Conservation (phyloP, 1,140 invertebrate genomes). For the Orchestia grillus region DNA sequence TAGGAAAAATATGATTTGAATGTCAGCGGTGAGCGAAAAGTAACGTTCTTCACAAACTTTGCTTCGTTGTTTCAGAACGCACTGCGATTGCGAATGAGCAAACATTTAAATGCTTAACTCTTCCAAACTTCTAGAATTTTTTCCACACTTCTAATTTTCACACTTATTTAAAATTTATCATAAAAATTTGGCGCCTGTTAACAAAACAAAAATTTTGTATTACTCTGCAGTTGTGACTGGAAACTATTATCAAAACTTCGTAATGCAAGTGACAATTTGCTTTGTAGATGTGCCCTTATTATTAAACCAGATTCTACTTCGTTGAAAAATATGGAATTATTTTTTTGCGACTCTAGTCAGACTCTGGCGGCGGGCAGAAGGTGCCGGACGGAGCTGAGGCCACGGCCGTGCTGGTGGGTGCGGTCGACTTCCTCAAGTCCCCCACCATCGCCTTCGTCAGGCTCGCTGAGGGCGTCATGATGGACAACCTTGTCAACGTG, state of each 20-base stretch:
- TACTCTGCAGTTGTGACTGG: too few species aligned
- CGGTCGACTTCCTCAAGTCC: constrained; percentile 89
- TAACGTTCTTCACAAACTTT: background rate
- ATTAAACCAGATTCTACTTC: too few species aligned
- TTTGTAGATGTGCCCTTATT: too few species aligned
- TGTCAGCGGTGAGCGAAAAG: background rate
- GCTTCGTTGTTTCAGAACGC: background rate
- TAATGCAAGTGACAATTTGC: too few species aligned
- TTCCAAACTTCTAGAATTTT: background rate
- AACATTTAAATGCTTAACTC: background rate
- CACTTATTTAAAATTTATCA: background rate
- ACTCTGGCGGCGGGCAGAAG: constrained; percentile 72
- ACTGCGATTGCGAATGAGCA: background rate
- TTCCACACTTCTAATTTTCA: background rate
- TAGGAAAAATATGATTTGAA: background rate
- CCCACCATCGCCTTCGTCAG: constrained; percentile 93
- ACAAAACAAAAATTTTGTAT: too few species aligned
- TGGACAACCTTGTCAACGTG: constrained; percentile 90
- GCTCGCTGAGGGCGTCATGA: constrained; percentile 85
- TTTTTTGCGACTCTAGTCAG: background rate
- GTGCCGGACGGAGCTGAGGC: constrained; percentile 92
- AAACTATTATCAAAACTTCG: too few species aligned
- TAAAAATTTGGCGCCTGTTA: background rate
- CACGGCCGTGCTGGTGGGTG: constrained; percentile 87
- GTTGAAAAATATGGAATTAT: background rate